These are phyloP conservation scores for Buphagus erythrorhynchus DNA, from an alignment of 2,797 vertebrate genomes.

Conservation along the genomic window DNA sequence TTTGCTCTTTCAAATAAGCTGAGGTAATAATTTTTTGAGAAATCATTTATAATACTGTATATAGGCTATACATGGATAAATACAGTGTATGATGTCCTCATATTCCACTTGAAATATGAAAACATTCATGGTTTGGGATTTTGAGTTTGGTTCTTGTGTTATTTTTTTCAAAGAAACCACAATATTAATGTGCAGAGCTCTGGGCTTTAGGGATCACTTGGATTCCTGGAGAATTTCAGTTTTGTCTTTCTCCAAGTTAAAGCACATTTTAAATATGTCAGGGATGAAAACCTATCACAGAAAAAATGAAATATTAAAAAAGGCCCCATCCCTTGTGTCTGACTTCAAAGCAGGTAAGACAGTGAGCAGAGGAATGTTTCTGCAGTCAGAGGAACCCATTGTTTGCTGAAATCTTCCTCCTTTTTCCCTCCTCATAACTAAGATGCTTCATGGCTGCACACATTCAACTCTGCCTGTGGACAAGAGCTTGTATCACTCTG, in stretches of 20 bases:
- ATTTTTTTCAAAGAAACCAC: conserved; percentile 53
- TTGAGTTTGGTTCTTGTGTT: neutral
- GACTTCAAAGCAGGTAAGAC: conserved; percentile 61
- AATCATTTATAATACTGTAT: neutral
- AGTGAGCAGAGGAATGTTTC: conserved; percentile 11
- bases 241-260: conserved; percentile 66
- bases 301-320: conserved; percentile 64
- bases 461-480: neutral
- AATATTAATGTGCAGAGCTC: conserved; percentile 66
- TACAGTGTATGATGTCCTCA: neutral
- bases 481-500: neutral
- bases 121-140: neutral
- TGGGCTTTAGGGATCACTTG: conserved; percentile 74
- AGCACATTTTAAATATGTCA: conserved; percentile 72
- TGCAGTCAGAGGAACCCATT: neutral
- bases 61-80: neutral
- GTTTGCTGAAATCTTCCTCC: neutral
- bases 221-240: conserved; percentile 71
- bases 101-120: conserved; percentile 11
- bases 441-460: neutral
- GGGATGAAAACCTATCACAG: conserved; percentile 70
- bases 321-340: conserved; percentile 21
- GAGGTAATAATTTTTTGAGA: neutral
- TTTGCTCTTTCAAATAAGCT: neutral
- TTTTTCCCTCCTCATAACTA: neutral